A percentile compares a stretch with the other conserved stretches of the same genome.
Evolutionary conservation across 2,113 vertebrate genomes (phyloP).

Genomic region (Sardina pilchardus): DNA sequence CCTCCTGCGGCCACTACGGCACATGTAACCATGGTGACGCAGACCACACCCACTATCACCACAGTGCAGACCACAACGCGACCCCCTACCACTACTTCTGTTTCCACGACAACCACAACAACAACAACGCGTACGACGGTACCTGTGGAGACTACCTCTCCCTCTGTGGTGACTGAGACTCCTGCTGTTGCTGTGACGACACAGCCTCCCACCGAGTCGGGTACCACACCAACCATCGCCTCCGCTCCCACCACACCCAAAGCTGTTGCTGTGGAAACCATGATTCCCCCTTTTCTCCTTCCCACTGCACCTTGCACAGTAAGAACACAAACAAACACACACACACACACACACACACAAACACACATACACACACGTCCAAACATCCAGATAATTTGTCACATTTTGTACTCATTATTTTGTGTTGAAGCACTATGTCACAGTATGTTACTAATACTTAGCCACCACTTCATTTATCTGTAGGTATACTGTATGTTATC

Average conservation of each 20-base stretch:
- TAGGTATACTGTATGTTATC: not conserved
- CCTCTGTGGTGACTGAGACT: not conserved
- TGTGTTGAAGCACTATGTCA: too few relatives aligned
- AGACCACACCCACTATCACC: not conserved
- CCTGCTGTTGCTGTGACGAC: constrained; percentile 36
- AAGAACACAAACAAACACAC: constrained; percentile 43
- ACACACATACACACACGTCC: not conserved
- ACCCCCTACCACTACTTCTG: constrained; percentile 20
- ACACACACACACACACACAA: constrained; percentile 1
- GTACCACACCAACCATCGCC: constrained; percentile 43
- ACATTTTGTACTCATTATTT: too few relatives aligned
- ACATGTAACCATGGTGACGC: constrained; percentile 45
- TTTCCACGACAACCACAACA: not conserved
- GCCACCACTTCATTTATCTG: too few relatives aligned
- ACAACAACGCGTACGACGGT: not conserved
- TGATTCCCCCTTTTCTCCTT: constrained; percentile 54
- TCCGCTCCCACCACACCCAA: constrained; percentile 49
- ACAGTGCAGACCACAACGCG: constrained; percentile 30
- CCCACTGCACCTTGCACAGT: constrained; percentile 73
- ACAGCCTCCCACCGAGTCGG: not conserved
- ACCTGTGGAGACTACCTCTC: constrained; percentile 40
- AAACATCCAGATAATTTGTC: too few relatives aligned
- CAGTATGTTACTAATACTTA: too few relatives aligned
- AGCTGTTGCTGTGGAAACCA: constrained; percentile 48
- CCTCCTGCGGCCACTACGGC: constrained; percentile 43